These are phyloP conservation scores for Pungitius pungitius DNA, from an alignment of 2,113 vertebrate species.

Conservation along the genomic window DNA sequence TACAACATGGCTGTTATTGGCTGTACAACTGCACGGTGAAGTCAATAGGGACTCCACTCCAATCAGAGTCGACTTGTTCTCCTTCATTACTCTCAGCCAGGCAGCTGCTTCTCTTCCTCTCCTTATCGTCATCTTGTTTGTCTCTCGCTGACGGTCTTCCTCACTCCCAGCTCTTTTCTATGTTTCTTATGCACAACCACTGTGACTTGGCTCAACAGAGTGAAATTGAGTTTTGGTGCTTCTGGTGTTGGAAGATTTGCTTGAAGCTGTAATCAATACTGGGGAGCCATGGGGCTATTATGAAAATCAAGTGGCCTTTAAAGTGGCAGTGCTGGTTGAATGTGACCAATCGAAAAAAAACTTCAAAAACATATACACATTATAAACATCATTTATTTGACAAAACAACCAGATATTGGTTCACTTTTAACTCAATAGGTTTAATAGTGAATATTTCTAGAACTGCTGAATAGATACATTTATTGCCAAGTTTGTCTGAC, in stretches of 20 bases:
- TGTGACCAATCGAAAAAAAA: slow-evolving; percentile 23
- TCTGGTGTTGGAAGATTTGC: slow-evolving; percentile 31
- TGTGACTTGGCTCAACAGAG: slow-evolving; percentile 66
- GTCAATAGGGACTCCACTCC: slow-evolving; percentile 57
- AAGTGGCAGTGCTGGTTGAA: slow-evolving; percentile 21
- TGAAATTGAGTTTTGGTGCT: slow-evolving; percentile 72
- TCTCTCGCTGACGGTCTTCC: slow-evolving; percentile 27
- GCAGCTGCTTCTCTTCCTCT: slow-evolving; percentile 67
- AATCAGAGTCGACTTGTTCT: slow-evolving; percentile 74
- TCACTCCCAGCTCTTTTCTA: slow-evolving; percentile 23
- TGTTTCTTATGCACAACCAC: slow-evolving; percentile 68
- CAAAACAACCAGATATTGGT: background rate
- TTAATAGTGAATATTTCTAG: no score
- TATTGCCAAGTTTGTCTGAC: no score
- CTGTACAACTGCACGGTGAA: slow-evolving; percentile 25
- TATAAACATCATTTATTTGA: background rate
- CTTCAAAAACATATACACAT: background rate
- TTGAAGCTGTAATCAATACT: slow-evolving; percentile 71
- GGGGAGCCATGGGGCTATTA: slow-evolving; percentile 61
- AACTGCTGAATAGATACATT: no score
- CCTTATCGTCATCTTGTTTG: slow-evolving; percentile 38
- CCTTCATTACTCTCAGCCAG: slow-evolving; percentile 61
- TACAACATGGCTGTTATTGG: slow-evolving; percentile 24
- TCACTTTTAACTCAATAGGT: no score
- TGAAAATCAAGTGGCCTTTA: slow-evolving; percentile 70